Conservation (phyloP, 2,113 vertebrate species). For the Labeo rohita region DNA sequence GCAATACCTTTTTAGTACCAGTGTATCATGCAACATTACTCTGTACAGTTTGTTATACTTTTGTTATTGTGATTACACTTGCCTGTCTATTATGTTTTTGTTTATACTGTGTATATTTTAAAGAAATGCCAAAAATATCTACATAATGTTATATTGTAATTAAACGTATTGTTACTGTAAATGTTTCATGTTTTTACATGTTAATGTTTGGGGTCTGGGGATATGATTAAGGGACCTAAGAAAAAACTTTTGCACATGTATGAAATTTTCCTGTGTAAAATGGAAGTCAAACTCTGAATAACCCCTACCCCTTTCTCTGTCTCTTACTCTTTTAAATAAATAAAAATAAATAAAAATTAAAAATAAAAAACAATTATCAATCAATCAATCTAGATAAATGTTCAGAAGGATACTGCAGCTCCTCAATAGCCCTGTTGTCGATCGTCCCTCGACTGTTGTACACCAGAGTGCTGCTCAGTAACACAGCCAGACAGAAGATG, state of each 20-base stretch:
- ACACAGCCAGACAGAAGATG: conserved; percentile 64
- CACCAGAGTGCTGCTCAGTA: conserved; percentile 62
- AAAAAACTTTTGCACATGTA: background rate
- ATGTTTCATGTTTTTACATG: too few species aligned
- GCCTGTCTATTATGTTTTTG: too few species aligned
- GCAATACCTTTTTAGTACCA: too few species aligned
- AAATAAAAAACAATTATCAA: background rate
- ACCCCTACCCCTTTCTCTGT: background rate
- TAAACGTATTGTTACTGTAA: too few species aligned
- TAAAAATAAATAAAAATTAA: background rate
- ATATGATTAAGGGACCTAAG: too few species aligned
- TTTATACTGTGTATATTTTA: too few species aligned
- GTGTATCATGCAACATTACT: too few species aligned
- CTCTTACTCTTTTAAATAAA: background rate
- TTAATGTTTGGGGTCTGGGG: too few species aligned
- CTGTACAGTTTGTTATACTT: too few species aligned
- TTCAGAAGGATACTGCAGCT: conserved; percentile 55
- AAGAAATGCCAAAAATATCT: too few species aligned
- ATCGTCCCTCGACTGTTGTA: conserved; percentile 53
- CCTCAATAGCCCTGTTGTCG: conserved; percentile 52
- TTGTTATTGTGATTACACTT: too few species aligned
- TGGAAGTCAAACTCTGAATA: background rate
- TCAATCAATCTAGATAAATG: background rate
- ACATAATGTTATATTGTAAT: too few species aligned
- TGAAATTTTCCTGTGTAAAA: background rate